A percentile compares a stretch with the other conserved stretches of the same genome.
phyloP scores from a whole-genome alignment of 2,797 vertebrate species.

The Alcedo quadribrachys region DNA sequence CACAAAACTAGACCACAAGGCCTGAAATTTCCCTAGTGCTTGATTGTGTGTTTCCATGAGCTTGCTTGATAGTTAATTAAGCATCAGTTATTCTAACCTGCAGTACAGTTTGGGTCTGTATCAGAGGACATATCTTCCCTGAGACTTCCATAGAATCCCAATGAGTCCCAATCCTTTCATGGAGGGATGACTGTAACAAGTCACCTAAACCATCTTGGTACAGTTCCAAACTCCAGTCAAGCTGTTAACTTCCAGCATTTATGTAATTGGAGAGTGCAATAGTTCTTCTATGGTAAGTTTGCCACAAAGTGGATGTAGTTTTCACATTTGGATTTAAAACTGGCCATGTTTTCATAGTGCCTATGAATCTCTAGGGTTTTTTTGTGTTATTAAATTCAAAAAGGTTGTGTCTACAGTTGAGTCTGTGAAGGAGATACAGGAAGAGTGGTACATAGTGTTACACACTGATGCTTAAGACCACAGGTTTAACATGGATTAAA shows the following conservation, averaged over 20 bases:
- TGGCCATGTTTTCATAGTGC: neutral
- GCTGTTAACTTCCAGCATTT: neutral
- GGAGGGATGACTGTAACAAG: neutral
- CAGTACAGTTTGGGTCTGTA: neutral
- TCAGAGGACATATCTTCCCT: neutral
- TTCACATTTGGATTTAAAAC: neutral
- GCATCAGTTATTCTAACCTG: neutral
- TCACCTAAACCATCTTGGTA: neutral
- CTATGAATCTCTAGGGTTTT: neutral
- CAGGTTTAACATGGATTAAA: neutral
- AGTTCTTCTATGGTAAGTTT: neutral
- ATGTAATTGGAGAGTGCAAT: neutral
- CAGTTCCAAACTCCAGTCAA: neutral
- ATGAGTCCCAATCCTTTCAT: neutral
- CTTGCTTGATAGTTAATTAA: neutral
- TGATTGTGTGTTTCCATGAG: neutral
- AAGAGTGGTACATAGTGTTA: neutral
- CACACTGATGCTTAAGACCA: neutral
- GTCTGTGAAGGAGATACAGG: neutral
- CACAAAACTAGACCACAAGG: neutral
- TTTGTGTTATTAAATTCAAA: neutral
- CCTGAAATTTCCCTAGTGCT: neutral
- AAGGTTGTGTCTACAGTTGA: neutral
- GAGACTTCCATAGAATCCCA: neutral
- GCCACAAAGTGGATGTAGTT: neutral